Evolutionary conservation across 2,113 vertebrate species (phyloP), one percentile per base, ranked within the genome.

Genomic region (Semnornis frantzii): DNA sequence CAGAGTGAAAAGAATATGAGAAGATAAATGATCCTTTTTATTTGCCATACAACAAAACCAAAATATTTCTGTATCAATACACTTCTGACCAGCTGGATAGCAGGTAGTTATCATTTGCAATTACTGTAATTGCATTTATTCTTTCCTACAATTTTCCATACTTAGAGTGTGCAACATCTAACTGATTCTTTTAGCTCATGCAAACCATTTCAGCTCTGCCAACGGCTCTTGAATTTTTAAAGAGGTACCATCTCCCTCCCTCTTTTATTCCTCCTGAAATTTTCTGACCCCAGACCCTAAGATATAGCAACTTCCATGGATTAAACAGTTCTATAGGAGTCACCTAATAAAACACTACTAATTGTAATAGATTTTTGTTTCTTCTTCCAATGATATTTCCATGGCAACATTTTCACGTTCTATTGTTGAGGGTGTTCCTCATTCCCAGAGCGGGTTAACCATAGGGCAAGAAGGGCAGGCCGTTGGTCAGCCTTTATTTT

Each of bases 401-500:
- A 98, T 98, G 98, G 97, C 97, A 98, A 98, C 98, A 96, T 90
- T 96, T 96, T 97, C 96, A 94, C 70, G 37, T 97, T 85, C 96
- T 97, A 97, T 98, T 98, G 97, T 97, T 94, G 97, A 92, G 85
- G 93, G 93, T 95, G 88, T 84, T 97, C 95, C 94, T 98, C 93
- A 96, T 95, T 97, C 97, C 89, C 95, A 87, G 85, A 92, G 95
- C 87, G 91, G 97, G 98, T 98, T 98, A 98, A 98, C 97, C 96
- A 97, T 93, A 94, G 97, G 97, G 98, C 98, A 98, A 95, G 97
- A 92, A 97, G 98, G 97, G 98, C 97, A 90, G 92, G 98, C 97
- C 93, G 90, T 96, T 98, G 98, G 98, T 98, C 98, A 98, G 98
- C 97, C 97, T 98, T 99, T 98, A 98, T 98, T 98, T 98, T 98